Conservation (phyloP, 2,888 invertebrate genomes). For the Drosophila borborema region DNA sequence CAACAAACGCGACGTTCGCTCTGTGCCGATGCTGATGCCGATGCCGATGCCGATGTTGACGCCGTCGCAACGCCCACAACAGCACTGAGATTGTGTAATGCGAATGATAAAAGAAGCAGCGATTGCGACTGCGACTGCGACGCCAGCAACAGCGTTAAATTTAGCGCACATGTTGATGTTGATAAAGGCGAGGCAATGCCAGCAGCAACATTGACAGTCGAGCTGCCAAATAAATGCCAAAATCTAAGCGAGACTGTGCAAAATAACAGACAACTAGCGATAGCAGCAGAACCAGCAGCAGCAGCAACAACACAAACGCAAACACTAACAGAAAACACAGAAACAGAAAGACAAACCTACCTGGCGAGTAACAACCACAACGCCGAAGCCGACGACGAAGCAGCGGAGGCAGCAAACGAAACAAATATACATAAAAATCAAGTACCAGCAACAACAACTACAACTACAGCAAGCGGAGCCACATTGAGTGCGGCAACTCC, state of each 20-base stretch:
- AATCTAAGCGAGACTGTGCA: conserved; percentile 75
- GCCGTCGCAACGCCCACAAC: conserved; percentile 72
- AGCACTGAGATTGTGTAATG: conserved; percentile 73
- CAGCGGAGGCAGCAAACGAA: conserved; percentile 74
- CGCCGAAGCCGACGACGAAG: conserved; percentile 58
- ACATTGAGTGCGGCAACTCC: conserved; percentile 57
- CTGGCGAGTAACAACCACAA: conserved; percentile 66
- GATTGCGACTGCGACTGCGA: conserved; percentile 37
- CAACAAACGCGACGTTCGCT: conserved; percentile 61
- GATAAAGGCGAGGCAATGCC: conserved; percentile 52
- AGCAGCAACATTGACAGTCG: conserved; percentile 39
- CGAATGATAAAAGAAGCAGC: conserved; percentile 64
- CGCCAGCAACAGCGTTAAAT: conserved; percentile 47
- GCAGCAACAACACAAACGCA: conserved; percentile 27
- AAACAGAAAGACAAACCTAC: conserved; percentile 71
- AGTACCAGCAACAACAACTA: conserved; percentile 66
- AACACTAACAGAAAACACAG: conserved; percentile 32
- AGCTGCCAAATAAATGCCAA: conserved; percentile 72
- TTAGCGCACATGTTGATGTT: conserved; percentile 54
- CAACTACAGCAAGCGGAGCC: conserved; percentile 47
- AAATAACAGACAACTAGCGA: conserved; percentile 43
- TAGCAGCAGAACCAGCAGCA: conserved; percentile 24
- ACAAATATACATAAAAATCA: conserved; percentile 79
- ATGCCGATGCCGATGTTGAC: conserved; percentile 28
- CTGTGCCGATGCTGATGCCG: conserved; percentile 30